Evolutionary conservation across 2,888 invertebrate species (phyloP).

Genomic region (Xestia rhomboidea): DNA sequence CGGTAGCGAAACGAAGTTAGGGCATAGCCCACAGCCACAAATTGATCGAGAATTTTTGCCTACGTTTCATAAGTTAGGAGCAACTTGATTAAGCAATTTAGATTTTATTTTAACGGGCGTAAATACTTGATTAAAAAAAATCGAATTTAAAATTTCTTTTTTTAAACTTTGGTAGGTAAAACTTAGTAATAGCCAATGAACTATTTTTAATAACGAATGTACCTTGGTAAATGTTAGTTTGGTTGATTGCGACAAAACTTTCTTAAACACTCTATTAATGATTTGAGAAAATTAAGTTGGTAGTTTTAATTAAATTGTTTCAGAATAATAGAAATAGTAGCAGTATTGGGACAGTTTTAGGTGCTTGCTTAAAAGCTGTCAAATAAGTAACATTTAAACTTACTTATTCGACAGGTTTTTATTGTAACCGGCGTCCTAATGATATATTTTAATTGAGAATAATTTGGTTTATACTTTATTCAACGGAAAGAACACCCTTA

Average conservation of each 20-base stretch:
- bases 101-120: neutral
- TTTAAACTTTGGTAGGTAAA: neutral
- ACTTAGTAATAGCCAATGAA: neutral
- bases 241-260: neutral
- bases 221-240: neutral
- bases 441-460: neutral
- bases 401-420: neutral
- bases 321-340: too few relatives aligned
- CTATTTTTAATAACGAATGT: neutral
- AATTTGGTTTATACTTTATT: neutral
- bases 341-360: neutral
- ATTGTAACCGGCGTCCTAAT: neutral
- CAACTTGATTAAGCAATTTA: neutral
- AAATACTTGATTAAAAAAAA: neutral
- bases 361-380: neutral
- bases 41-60: neutral
- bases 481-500: neutral
- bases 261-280: neutral
- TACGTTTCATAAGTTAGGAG: neutral
- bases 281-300: neutral
- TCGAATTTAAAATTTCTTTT: neutral
- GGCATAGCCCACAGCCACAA: neutral
- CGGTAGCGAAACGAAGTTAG: constrained; percentile 8
- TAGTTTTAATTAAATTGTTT: neutral
- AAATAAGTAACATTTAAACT: neutral